Base-by-base conservation (phyloP, 2,797 vertebrate species). In the Pristis pectinata region DNA sequence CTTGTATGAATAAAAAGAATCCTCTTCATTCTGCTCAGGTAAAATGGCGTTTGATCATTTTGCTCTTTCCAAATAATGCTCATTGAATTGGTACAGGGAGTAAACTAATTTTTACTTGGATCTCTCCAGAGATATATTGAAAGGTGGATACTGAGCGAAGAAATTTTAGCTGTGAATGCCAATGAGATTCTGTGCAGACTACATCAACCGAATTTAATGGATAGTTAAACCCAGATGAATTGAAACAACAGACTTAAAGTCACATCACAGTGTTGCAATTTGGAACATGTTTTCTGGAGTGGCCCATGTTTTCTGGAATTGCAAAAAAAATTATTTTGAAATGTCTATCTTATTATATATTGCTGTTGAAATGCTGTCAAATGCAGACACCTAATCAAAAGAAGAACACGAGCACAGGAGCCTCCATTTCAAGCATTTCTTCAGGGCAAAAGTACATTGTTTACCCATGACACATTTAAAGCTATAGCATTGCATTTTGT, bases 291-390 rank as follows among this genome's bases (percentile, higher is more conserved):
- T 34, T 94, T 94, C 44, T 34, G 30, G 92, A 94, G 15, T 19
- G 27, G 64, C 44, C 92, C 44, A 67, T 56, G 44, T 56, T 94
- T 74, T 67, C 92, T 53, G 70, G 44, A 17, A 76, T 53, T 76
- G 27, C 44, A 30, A 76, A 24, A 74, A 22, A 70, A 41, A 70
- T 92, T 70, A 37, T 34, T 49, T 56, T 56, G 11, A 37, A 94
- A 74, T 76, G 44, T 22, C 13, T 24, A 61, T 8, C 70, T 53
- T 30, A 76, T 76, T 76, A 30, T 22, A 41, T n/a, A 9, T 76
- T 94, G 41, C 44, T 94, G 70, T 76, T 76, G 92, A 94, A 76
- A 15, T n/a, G 72, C 92, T 74, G 92, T 74, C 92, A 94, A 72
- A 94, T 76, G 27, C 44, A 76, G 70, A 53, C 92, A 76, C 15